Base-by-base conservation (phyloP, 1,140 invertebrate genomes). In the Aphis craccivora region DNA sequence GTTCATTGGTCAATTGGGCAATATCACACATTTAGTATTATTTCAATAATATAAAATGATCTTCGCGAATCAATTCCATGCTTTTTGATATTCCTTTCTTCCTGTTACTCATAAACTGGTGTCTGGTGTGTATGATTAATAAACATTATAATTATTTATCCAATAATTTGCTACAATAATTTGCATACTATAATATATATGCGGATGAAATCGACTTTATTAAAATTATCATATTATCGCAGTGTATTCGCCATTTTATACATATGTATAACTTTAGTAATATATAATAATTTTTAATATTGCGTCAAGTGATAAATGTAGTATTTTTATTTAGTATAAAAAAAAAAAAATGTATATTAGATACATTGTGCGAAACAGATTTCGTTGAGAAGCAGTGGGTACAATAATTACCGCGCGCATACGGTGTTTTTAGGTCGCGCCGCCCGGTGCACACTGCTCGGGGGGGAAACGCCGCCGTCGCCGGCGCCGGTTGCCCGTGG, bases 401-500 rank as follows among this genome's bases (percentile, higher is more conserved):
- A 30, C 84, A 43, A n/a, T 76, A 83, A 83, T 83, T 37, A 83
- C 22, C 35, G 89, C 89, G 51, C 89, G 45, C 35, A 51, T 43
- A 84, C 91, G 81, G 53, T 93, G 84, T 35, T 93, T 93, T 76
- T 93, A 23, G 40, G n/a, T 40, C 91, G n/a, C 43, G 35, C 90
- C 45, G 91, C n/a, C 48, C 22, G 91, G 67, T 53, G 20, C 43
- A 93, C 91, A 93, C 91, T 93, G 91, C 6, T 30, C 11, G 48
- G 91, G 90, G 90, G 91, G 91, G 91, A 84, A 86, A 92, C 91
- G 91, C 90, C 87, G 87, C n/a, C 87, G 81, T 35, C 91, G 48
- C 87, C 87, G 51, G 37, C 55, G 51, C 60, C 90, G 90, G 91
- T 93, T 93, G 91, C 91, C 91, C 91, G 91, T 93, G 91, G 91